These are phyloP conservation scores for Sialis fuliginosa DNA, from an alignment of 2,888 invertebrate species.

Conservation along the genomic window DNA sequence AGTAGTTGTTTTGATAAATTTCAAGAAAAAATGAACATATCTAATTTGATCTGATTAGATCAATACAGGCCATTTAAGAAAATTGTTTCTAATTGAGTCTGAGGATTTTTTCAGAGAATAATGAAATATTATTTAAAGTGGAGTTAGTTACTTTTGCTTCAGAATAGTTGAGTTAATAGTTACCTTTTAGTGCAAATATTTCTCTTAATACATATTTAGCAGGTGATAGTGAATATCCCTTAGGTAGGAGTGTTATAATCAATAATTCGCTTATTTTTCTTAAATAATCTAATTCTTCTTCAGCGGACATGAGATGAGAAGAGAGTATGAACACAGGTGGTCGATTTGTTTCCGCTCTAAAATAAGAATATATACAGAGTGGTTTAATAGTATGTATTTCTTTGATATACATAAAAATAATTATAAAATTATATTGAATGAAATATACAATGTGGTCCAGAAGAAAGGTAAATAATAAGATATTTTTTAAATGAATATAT, in stretches of 20 bases:
- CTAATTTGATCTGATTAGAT: not conserved
- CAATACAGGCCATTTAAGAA: no score
- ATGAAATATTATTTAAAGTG: not conserved
- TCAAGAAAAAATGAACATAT: no score
- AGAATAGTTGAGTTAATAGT: constrained; percentile 9
- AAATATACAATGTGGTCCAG: not conserved
- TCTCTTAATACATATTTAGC: constrained; percentile 67
- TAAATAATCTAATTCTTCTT: constrained; percentile 63
- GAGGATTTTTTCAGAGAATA: not conserved
- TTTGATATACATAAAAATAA: no score
- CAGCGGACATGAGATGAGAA: constrained; percentile 53
- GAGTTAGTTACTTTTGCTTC: not conserved
- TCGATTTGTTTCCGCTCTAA: constrained; percentile 40
- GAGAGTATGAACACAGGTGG: constrained; percentile 54
- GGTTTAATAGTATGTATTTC: no score
- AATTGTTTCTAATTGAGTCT: no score
- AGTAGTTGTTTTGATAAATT: no score
- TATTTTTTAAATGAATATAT: no score
- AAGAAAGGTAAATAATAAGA: no score
- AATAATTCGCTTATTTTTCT: constrained; percentile 67
- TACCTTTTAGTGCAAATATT: constrained; percentile 71
- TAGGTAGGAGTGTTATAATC: constrained; percentile 63
- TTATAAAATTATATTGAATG: not conserved
- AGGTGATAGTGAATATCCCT: constrained; percentile 61
- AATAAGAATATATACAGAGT: not conserved